Base-by-base conservation (phyloP, 2,113 vertebrate genomes). In the Cinclus cinclus region DNA sequence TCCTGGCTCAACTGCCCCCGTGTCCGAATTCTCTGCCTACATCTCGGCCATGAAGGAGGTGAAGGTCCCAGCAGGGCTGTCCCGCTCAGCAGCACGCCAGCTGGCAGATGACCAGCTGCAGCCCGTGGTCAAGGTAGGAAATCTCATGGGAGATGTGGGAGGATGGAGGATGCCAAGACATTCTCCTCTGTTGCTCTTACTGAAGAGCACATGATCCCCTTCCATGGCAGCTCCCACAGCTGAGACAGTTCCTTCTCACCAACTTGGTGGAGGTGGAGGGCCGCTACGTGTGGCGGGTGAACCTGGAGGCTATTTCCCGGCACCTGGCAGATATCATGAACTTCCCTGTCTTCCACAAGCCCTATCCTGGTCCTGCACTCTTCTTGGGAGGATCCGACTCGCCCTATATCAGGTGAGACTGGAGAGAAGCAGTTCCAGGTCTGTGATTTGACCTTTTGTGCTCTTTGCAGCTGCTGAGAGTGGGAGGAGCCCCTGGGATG, bases 351-450 rank as follows among this genome's bases (percentile, higher is more conserved):
- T 98, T 98, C 87, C 90, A 97, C 69, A 94, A 92, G 6, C 80
- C 97, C 2, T 99, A 98, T 71, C 83, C 97, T 3, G 99, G 99
- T 20, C 99, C 99, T 11, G 94, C 98, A 0, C 98, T 99, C 83
- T 99, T 99, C 83, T 86, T 99, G 69, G 98, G 98, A n/a, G 99
- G 99, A 62, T 98, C 98, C 24, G 98, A 98, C 33, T 99, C 99
- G 0, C 95, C 97, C 19, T 99, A 98, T 18, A 98, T 99, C 94
- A 99, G 97, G 99, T 99, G 97, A 94, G 92, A 92, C 53, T 41
- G 53, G 56, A 73, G 68, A 79, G 46, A 64, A 53, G 75, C 1
- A 0, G 11, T 65, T 69, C 3, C 1, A 30, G 33, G n/a, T 31
- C 59, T 42, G 63, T 49, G 58, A 28, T 59, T 74, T 83, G 39